A percentile compares a stretch with the other conserved stretches of the same genome.
Conservation (phyloP, 2,797 vertebrate species). For the Macroramphosus scolopax region DNA sequence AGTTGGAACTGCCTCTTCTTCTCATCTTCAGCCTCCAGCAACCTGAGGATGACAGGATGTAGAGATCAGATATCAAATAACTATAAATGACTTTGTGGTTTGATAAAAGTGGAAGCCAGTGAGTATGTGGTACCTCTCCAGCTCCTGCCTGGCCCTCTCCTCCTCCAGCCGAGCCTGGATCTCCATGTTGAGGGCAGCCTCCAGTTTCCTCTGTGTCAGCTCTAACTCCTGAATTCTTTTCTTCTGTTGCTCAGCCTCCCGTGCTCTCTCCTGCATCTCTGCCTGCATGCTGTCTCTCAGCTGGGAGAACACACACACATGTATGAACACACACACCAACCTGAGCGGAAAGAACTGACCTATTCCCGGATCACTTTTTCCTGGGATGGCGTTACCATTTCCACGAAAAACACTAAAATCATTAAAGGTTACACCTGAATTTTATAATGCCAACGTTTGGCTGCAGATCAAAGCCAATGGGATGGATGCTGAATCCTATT, state of each 20-base stretch:
- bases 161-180: slow-evolving; percentile 79
- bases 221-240: slow-evolving; percentile 78
- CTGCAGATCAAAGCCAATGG: slow-evolving; percentile 13
- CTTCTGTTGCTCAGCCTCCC: slow-evolving; percentile 73
- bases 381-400: slow-evolving; percentile 25
- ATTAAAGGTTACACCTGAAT: slow-evolving; percentile 27
- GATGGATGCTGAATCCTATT: slow-evolving; percentile 18
- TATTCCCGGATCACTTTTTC: slow-evolving; percentile 43
- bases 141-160: slow-evolving; percentile 72
- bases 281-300: slow-evolving; percentile 71
- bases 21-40: slow-evolving; percentile 74
- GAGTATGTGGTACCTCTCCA: slow-evolving; percentile 65
- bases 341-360: slow-evolving; percentile 34
- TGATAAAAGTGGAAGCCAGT: background rate
- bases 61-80: background rate
- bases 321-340: slow-evolving; percentile 14
- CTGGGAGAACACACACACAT: slow-evolving; percentile 45
- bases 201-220: slow-evolving; percentile 74
- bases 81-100: too few species aligned
- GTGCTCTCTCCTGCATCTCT: slow-evolving; percentile 74
- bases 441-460: slow-evolving; percentile 41
- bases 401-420: slow-evolving; percentile 15
- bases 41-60: slow-evolving; percentile 44
- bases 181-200: slow-evolving; percentile 76
- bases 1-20: slow-evolving; percentile 72